Evolutionary conservation across 2,888 invertebrate species (phyloP), one percentile per base, ranked within the genome.

Genomic region (Brachyopa scutellaris): DNA sequence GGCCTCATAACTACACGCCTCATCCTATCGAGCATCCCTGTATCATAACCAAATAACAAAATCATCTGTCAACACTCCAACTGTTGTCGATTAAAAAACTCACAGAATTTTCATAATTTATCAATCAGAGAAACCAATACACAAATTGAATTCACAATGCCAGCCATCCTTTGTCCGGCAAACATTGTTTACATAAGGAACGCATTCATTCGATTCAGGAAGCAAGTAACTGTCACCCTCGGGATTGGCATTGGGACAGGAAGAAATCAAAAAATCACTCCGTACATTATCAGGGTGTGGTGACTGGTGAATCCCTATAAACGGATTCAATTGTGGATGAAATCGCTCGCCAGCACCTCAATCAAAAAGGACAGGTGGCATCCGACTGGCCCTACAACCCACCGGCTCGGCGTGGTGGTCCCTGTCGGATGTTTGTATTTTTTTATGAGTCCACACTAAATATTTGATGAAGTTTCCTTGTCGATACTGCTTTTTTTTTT

Each of bases 381-480:
- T 49, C 26, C 55, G 42, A 51, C 73, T 73, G 61, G 31, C 62
- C 67, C 62, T 42, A 57, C 70, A 55, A 51, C 40, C 47, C 53
- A 76, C 72, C 17, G 53, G 13, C 33, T n/a, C n/a, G n/a, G n/a
- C n/a, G n/a, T n/a, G n/a, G n/a, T n/a, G 26, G 49, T 76, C 69
- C n/a, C 64, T 61, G 61, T 69, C 69, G 66, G 70, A 78, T 47
- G 66, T 72, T 66, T 78, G 82, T 78, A 84, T 70, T 70, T 74
- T 83, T 85, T 84, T 84, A 86, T 86, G 85, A 85, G 85, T 79
- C 85, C 84, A 84, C 84, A 84, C 85, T 89, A 88, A 89, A 89
- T 89, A 89, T 89, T 89, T 89, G 86, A 89, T 88, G 73, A 88
- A 89, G 89, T 87, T 88, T 88, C 88, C 88, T 88, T 89, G 89